Conservation (phyloP, 2,888 invertebrate species). For the Marasmarcha lunaedactyla region DNA sequence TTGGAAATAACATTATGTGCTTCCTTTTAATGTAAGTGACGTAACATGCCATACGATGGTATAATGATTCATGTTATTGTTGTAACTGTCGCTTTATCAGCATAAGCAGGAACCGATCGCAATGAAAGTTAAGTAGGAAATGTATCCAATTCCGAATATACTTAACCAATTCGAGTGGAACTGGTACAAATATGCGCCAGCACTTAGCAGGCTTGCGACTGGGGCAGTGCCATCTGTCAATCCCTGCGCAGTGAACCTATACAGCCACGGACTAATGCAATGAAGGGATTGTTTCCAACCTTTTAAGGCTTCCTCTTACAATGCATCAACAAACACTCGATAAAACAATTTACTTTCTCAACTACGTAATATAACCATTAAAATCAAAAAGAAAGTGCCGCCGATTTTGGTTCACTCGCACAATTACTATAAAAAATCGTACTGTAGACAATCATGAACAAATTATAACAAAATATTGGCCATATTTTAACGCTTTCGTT, state of each 20-base stretch:
- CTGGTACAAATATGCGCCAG: constrained; percentile 18
- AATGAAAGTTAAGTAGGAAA: too few relatives aligned
- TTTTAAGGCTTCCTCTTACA: neutral
- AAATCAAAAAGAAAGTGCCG: neutral
- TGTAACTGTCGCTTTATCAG: too few relatives aligned
- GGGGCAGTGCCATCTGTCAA: constrained; percentile 21
- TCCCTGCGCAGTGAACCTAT: neutral
- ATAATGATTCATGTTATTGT: too few relatives aligned
- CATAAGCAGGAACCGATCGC: too few relatives aligned
- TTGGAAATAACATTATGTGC: too few relatives aligned
- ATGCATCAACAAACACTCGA: neutral
- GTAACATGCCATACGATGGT: too few relatives aligned
- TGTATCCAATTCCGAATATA: too few relatives aligned
- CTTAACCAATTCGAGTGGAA: too few relatives aligned
- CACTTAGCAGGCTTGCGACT: constrained; percentile 39
- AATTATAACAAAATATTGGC: constrained; percentile 3
- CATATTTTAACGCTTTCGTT: constrained; percentile 5
- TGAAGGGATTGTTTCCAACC: neutral
- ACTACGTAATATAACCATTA: neutral
- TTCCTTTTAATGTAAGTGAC: too few relatives aligned
- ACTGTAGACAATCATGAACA: constrained; percentile 3
- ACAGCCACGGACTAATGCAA: neutral
- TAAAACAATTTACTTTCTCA: neutral
- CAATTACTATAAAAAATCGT: neutral
- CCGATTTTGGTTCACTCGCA: neutral